Percentiles rank a stretch among this genome's conserved stretches.
These are phyloP conservation scores for Hippopotamyrus pictus DNA, from an alignment of 2,797 vertebrate genomes.

Conservation along the genomic window DNA sequence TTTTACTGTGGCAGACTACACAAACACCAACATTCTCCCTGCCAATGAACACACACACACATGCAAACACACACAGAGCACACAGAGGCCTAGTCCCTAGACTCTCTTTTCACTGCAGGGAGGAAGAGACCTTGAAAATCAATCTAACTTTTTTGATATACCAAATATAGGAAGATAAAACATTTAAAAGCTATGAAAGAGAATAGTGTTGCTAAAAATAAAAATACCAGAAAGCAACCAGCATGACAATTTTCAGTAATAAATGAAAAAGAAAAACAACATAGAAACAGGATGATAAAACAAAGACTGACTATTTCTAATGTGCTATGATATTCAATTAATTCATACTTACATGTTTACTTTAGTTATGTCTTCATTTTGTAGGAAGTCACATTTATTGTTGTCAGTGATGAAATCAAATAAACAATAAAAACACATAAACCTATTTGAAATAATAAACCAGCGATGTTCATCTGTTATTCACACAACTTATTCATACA, in stretches of 20 bases:
- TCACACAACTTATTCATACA: background rate
- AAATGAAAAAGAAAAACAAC: background rate
- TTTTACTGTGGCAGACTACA: background rate
- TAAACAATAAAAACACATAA: background rate
- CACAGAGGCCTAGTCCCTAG: background rate
- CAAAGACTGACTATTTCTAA: background rate
- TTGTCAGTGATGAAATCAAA: background rate
- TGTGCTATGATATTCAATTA: background rate
- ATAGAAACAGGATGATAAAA: background rate
- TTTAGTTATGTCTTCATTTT: background rate
- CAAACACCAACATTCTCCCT: background rate
- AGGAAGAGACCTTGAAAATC: slow-evolving; percentile 9
- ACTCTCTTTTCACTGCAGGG: background rate
- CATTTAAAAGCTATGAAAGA: slow-evolving; percentile 2
- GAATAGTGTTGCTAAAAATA: background rate
- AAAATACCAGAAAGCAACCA: background rate
- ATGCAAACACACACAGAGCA: background rate
- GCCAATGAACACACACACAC: background rate
- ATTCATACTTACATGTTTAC: background rate
- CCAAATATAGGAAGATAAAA: slow-evolving; percentile 5
- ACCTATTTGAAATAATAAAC: background rate
- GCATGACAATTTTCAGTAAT: background rate
- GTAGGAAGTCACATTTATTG: background rate
- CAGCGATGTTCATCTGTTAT: background rate
- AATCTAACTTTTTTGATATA: slow-evolving; percentile 6